Percentiles rank a stretch among this genome's conserved stretches.
phyloP scores from a whole-genome alignment of 2,113 vertebrate species.

The Scolopax mira region DNA sequence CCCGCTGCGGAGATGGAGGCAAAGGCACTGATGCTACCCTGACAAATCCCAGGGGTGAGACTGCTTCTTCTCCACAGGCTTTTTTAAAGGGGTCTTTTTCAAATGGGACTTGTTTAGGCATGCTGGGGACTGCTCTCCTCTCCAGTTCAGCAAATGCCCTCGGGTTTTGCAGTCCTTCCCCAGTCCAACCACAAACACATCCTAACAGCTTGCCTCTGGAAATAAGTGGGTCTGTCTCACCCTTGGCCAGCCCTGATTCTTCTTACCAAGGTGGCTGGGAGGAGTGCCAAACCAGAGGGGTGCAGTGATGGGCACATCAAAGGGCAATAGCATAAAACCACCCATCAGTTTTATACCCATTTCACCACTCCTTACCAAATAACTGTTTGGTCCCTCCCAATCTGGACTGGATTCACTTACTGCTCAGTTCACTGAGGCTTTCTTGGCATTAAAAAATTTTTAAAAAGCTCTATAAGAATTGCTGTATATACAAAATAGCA shows the following conservation, averaged over 20 bases:
- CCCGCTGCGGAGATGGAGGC: conserved; percentile 95
- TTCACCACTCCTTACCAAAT: not conserved
- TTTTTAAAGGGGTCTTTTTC: not conserved
- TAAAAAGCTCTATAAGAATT: not conserved
- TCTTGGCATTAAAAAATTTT: not conserved
- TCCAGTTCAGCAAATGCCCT: not conserved
- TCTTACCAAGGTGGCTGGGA: not conserved
- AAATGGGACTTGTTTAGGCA: not conserved
- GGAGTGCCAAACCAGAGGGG: not conserved
- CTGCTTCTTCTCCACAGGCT: not conserved
- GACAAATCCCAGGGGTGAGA: conserved; percentile 93
- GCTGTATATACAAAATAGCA: not conserved
- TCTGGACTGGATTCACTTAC: not conserved
- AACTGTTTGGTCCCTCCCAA: not conserved
- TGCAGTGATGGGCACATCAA: not conserved
- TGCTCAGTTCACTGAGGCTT: not conserved
- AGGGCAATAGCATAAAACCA: not conserved
- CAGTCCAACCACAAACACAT: not conserved
- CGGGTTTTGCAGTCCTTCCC: not conserved
- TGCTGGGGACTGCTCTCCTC: not conserved
- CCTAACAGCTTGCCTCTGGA: not conserved
- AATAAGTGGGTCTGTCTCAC: not conserved
- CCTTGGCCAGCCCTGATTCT: not conserved
- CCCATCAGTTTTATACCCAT: not conserved
- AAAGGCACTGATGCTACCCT: conserved; percentile 93